These are phyloP conservation scores for Callopanchax toddi DNA, from an alignment of 2,113 vertebrate genomes.

Conservation along the genomic window DNA sequence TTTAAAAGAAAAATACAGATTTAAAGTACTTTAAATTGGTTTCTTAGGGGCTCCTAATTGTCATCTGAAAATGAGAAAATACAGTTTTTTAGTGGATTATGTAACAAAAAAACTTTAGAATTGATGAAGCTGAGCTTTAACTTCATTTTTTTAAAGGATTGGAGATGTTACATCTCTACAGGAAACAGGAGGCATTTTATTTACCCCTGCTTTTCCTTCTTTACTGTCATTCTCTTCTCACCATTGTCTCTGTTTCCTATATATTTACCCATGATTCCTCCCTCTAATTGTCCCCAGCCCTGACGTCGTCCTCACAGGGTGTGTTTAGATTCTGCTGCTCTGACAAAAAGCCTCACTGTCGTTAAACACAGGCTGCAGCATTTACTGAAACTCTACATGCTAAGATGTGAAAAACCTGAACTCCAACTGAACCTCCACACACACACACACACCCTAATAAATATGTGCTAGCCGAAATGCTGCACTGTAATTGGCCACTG, in stretches of 20 bases:
- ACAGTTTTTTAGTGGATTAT: too few species aligned
- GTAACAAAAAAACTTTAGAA: slow-evolving; percentile 15
- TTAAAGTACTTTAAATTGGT: too few species aligned
- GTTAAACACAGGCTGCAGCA: slow-evolving; percentile 43
- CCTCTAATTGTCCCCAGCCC: slow-evolving; percentile 48
- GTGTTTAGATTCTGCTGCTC: slow-evolving; percentile 63
- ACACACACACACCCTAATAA: slow-evolving; percentile 53
- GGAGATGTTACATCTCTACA: slow-evolving; percentile 20
- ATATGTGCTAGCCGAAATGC: slow-evolving; percentile 77
- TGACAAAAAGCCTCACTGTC: slow-evolving; percentile 54
- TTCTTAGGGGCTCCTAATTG: too few species aligned
- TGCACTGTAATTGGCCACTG: slow-evolving; percentile 78
- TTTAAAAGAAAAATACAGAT: too few species aligned
- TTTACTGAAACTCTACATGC: slow-evolving; percentile 58
- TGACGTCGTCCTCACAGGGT: slow-evolving; percentile 42
- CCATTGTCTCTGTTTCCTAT: slow-evolving; percentile 32
- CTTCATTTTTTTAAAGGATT: slow-evolving; percentile 12
- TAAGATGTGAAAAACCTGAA: slow-evolving; percentile 72
- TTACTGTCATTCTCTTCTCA: slow-evolving; percentile 21
- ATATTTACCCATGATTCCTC: slow-evolving; percentile 44
- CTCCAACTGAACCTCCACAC: slow-evolving; percentile 65
- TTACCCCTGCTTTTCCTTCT: slow-evolving; percentile 7
- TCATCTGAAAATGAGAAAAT: too few species aligned
- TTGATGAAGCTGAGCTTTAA: slow-evolving; percentile 12
- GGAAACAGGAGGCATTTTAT: slow-evolving; percentile 33